Evolutionary conservation across 2,888 invertebrate species (phyloP).

Genomic region (Machimus rusticus): DNA sequence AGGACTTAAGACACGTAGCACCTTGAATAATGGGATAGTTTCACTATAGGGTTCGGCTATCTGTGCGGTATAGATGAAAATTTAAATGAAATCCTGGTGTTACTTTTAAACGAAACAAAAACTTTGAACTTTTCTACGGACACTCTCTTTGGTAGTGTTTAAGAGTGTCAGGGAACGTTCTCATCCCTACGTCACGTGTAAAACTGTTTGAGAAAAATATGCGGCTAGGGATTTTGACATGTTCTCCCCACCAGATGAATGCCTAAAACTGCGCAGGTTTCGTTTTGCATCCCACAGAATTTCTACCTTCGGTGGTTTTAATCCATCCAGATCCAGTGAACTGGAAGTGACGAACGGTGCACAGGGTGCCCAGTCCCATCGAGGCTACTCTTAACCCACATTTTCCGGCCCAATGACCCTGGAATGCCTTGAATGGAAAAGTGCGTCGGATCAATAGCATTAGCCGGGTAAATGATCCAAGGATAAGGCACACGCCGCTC

Average conservation of each 20-base stretch:
- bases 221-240: slow-evolving; percentile 41
- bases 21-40: neutral
- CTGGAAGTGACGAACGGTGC: slow-evolving; percentile 43
- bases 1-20: neutral
- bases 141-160: neutral
- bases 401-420: slow-evolving; percentile 44
- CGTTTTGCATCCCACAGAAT: neutral
- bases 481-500: neutral
- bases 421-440: slow-evolving; percentile 39
- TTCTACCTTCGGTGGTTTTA: neutral
- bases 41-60: neutral
- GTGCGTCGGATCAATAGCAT: slow-evolving; percentile 37
- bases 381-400: slow-evolving; percentile 41
- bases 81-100: neutral
- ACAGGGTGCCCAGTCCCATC: neutral
- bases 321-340: slow-evolving; percentile 36
- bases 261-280: neutral
- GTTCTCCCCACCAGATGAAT: slow-evolving; percentile 43
- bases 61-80: neutral
- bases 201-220: slow-evolving; percentile 40
- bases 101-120: neutral
- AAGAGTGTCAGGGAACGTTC: neutral
- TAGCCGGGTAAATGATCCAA: slow-evolving; percentile 44
- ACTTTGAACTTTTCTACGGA: neutral
- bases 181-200: slow-evolving; percentile 43